Conservation (phyloP, 1,140 invertebrate species). For the Lordiphosa collinella region DNA sequence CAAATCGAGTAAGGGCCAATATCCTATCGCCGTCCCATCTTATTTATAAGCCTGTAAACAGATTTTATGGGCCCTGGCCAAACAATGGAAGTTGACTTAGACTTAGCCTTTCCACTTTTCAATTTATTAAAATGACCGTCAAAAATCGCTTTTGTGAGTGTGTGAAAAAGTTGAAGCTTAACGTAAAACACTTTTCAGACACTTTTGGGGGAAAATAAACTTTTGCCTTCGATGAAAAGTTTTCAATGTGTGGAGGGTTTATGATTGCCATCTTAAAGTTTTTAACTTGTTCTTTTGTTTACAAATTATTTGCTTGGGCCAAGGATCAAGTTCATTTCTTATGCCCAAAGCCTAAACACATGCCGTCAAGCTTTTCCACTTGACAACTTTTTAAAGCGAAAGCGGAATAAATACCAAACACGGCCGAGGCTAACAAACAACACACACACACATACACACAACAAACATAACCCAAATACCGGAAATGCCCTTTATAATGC, state of each 20-base stretch:
- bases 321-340: constrained; percentile 52
- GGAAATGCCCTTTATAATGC: constrained; percentile 73
- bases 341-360: constrained; percentile 45
- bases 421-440: background rate
- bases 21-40: constrained; percentile 16
- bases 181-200: constrained; percentile 72
- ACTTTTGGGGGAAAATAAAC: constrained; percentile 32
- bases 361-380: constrained; percentile 42
- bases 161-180: constrained; percentile 46
- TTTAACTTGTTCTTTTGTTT: constrained; percentile 6
- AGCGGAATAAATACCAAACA: constrained; percentile 43
- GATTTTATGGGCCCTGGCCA: constrained; percentile 68
- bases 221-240: constrained; percentile 19
- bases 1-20: constrained; percentile 44
- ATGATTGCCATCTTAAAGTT: constrained; percentile 16
- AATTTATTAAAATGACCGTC: constrained; percentile 76
- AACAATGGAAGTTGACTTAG: constrained; percentile 30
- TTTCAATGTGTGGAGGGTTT: constrained; percentile 13
- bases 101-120: constrained; percentile 49
- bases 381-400: constrained; percentile 32
- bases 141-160: constrained; percentile 56
- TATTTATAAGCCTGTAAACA: constrained; percentile 75
- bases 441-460: constrained; percentile 2
- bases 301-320: constrained; percentile 26
- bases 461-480: constrained; percentile 55